phyloP scores from a whole-genome alignment of 2,797 vertebrate genomes.

The Anniella stebbinsi region DNA sequence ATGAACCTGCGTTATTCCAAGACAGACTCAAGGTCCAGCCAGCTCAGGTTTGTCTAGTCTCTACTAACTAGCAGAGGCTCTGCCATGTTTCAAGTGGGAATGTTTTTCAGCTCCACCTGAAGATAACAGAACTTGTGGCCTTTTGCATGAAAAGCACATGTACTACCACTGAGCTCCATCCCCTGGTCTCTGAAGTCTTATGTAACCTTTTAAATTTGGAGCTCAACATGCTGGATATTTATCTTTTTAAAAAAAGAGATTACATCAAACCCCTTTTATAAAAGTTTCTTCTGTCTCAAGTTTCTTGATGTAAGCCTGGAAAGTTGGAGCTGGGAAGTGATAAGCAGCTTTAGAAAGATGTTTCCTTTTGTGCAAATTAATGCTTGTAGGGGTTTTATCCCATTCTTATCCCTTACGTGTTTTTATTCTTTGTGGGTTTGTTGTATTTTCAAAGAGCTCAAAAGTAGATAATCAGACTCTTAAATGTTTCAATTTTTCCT shows the following conservation, averaged over 20 bases:
- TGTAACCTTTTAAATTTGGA: slow-evolving; percentile 24
- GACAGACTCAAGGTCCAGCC: too few relatives aligned
- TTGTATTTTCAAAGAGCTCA: slow-evolving; percentile 34
- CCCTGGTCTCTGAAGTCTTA: background rate
- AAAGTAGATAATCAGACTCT: background rate
- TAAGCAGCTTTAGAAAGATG: slow-evolving; percentile 34
- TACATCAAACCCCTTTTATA: background rate
- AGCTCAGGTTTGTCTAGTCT: too few relatives aligned
- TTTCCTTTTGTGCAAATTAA: background rate
- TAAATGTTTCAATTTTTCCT: background rate
- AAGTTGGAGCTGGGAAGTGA: background rate
- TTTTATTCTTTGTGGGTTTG: background rate
- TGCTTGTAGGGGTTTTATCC: slow-evolving; percentile 31
- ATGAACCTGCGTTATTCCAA: too few relatives aligned
- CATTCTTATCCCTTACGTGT: slow-evolving; percentile 7
- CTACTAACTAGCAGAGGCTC: too few relatives aligned
- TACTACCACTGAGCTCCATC: too few relatives aligned
- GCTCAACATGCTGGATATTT: background rate
- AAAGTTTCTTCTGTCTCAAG: background rate
- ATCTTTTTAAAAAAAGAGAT: slow-evolving; percentile 7
- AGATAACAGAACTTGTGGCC: background rate
- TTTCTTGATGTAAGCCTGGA: background rate
- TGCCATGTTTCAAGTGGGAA: too few relatives aligned
- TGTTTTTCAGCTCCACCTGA: too few relatives aligned
- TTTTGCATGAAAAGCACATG: background rate